Evolutionary conservation across 2,113 vertebrate species (phyloP).

Genomic region (Zingel zingel): DNA sequence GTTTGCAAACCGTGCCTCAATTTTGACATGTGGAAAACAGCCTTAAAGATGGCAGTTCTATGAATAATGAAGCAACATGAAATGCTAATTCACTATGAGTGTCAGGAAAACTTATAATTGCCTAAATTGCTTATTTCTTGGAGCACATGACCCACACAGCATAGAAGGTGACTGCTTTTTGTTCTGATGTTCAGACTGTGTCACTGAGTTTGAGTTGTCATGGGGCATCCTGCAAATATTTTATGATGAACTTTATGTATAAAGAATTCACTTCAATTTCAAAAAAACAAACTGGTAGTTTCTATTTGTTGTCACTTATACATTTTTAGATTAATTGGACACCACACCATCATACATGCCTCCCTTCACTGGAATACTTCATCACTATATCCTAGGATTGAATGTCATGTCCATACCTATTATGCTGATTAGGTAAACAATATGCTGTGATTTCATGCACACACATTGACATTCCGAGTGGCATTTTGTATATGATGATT

Average conservation of each 20-base stretch:
- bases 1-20: constrained; percentile 58
- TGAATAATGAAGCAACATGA: constrained; percentile 75
- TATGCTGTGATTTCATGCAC: constrained; percentile 12
- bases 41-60: constrained; percentile 61
- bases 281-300: not conserved
- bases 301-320: constrained; percentile 16
- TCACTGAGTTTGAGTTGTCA: constrained; percentile 42
- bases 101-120: constrained; percentile 65
- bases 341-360: not conserved
- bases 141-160: constrained; percentile 46
- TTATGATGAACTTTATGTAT: constrained; percentile 14
- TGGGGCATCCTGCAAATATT: constrained; percentile 16
- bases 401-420: constrained; percentile 16
- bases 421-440: constrained; percentile 30
- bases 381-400: not conserved
- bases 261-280: not conserved
- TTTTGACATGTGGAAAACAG: constrained; percentile 67
- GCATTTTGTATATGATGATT: constrained; percentile 13
- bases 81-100: constrained; percentile 72
- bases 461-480: constrained; percentile 5
- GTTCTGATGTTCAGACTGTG: constrained; percentile 42
- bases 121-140: constrained; percentile 61
- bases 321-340: constrained; percentile 14
- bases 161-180: constrained; percentile 26
- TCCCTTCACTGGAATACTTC: not conserved